Conservation (phyloP, 2,797 vertebrate genomes). For the Labeo calbasu region DNA sequence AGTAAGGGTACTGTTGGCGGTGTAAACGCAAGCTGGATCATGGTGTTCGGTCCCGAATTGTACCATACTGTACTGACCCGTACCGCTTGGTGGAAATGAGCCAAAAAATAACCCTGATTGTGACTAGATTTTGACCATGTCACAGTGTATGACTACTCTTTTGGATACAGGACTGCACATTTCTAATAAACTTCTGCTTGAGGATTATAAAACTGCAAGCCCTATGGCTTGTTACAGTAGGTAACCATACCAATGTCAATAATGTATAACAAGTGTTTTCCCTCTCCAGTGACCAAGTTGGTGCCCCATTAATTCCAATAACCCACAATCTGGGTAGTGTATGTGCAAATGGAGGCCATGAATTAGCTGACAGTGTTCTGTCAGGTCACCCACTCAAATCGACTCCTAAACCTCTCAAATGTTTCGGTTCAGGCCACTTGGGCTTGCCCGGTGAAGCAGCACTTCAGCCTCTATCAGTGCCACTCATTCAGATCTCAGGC, state of each 20-base stretch:
- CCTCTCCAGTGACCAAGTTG: slow-evolving; percentile 52
- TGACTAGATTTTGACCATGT: neutral
- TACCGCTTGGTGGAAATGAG: too few species aligned
- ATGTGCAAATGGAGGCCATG: slow-evolving; percentile 48
- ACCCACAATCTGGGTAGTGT: neutral
- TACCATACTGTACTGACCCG: too few species aligned
- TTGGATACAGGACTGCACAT: neutral
- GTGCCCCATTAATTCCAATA: slow-evolving; percentile 18
- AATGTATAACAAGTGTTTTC: slow-evolving; percentile 71
- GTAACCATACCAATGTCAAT: slow-evolving; percentile 76
- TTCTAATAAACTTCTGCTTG: neutral
- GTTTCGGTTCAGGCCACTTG: slow-evolving; percentile 65
- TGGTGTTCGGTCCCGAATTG: too few species aligned
- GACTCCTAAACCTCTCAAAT: slow-evolving; percentile 41
- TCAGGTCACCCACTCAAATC: slow-evolving; percentile 73
- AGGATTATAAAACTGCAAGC: neutral
- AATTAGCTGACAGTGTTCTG: slow-evolving; percentile 73
- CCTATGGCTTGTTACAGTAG: slow-evolving; percentile 63
- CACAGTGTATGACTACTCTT: neutral
- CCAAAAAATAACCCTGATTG: too few species aligned
- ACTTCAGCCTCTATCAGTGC: slow-evolving; percentile 61
- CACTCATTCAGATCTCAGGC: slow-evolving; percentile 63
- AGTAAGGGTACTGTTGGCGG: too few species aligned
- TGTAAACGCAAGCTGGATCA: too few species aligned
- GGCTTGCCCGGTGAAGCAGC: slow-evolving; percentile 23